Conservation (phyloP, 2,888 invertebrate genomes). For the Ectemnius cavifrons region DNA sequence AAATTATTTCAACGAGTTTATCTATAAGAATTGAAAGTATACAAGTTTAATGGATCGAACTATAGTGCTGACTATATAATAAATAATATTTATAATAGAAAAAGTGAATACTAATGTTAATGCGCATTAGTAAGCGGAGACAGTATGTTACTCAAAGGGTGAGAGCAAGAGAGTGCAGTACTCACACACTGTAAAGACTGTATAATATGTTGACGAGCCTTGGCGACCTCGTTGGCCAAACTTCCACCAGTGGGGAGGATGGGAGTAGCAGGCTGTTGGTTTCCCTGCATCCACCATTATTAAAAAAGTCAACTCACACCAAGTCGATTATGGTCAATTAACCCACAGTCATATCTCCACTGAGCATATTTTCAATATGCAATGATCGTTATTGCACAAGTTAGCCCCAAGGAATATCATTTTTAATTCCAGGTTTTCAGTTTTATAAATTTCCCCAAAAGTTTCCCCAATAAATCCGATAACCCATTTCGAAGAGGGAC, state of each 20-base stretch:
- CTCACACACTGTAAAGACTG: slow-evolving; percentile 80
- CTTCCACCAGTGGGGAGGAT: slow-evolving; percentile 71
- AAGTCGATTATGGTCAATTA: slow-evolving; percentile 58
- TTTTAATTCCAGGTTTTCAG: no score
- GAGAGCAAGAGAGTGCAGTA: slow-evolving; percentile 68
- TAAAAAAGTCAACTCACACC: slow-evolving; percentile 69
- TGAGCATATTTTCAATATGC: slow-evolving; percentile 13
- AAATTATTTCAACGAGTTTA: no score
- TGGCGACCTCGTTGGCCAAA: slow-evolving; percentile 91
- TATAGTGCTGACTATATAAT: slow-evolving; percentile 20
- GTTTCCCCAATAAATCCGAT: no score
- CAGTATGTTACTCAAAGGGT: slow-evolving; percentile 47
- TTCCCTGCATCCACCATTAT: slow-evolving; percentile 73
- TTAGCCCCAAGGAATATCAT: no score
- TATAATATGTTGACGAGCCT: slow-evolving; percentile 91
- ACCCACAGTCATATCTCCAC: slow-evolving; percentile 56
- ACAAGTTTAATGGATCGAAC: background rate
- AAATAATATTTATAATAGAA: slow-evolving; percentile 19
- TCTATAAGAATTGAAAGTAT: no score
- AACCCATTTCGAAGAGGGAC: no score
- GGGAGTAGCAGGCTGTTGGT: slow-evolving; percentile 69
- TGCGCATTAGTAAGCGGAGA: slow-evolving; percentile 47
- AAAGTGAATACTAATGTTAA: slow-evolving; percentile 65
- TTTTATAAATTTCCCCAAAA: no score
- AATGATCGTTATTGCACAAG: no score